phyloP scores from a whole-genome alignment of 2,888 invertebrate genomes.

The Eupithecia insigniata region DNA sequence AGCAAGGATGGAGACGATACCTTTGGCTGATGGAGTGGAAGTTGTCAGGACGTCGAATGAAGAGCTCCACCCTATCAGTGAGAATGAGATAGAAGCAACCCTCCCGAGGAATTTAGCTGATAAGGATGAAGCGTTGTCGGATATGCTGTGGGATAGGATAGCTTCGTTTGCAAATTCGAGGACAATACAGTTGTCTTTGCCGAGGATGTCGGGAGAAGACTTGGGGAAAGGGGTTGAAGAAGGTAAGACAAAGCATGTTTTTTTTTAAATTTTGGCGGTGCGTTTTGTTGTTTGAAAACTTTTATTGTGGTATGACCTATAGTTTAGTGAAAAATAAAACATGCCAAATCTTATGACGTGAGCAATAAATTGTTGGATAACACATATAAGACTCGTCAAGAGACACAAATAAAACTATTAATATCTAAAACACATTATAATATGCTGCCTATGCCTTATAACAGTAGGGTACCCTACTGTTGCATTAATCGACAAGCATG shows the following conservation, averaged over 20 bases:
- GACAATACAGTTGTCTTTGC: slow-evolving; percentile 90
- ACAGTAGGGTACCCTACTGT: not conserved
- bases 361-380: not conserved
- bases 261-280: not conserved
- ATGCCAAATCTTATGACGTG: not conserved
- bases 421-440: not conserved
- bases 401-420: not conserved
- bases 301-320: not conserved
- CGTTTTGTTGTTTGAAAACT: not conserved
- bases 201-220: slow-evolving; percentile 88
- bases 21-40: slow-evolving; percentile 86
- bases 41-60: slow-evolving; percentile 84
- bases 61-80: slow-evolving; percentile 79
- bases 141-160: slow-evolving; percentile 88
- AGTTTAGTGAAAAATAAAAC: not conserved
- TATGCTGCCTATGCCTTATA: no score
- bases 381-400: not conserved
- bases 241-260: slow-evolving; percentile 79
- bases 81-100: slow-evolving; percentile 88
- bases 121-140: slow-evolving; percentile 87
- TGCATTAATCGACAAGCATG: not conserved
- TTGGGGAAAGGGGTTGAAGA: slow-evolving; percentile 89
- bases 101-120: slow-evolving; percentile 87
- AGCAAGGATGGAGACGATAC: slow-evolving; percentile 87
- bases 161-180: slow-evolving; percentile 89